Percentiles rank a stretch among this genome's conserved stretches.
Evolutionary conservation across 2,113 vertebrate species (phyloP).

Genomic region (Ceyx cyanopectus): DNA sequence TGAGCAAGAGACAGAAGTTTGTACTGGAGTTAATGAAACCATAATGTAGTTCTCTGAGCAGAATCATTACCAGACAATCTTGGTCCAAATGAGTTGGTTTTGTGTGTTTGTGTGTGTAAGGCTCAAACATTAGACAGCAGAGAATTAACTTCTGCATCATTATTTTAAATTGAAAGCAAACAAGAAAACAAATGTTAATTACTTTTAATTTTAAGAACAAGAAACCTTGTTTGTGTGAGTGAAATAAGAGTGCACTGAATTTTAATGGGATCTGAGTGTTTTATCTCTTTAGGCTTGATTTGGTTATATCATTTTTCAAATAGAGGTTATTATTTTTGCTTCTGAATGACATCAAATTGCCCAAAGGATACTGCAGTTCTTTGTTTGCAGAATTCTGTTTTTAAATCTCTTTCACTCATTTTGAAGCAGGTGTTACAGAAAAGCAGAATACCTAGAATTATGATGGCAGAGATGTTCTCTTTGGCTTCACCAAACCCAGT

Average conservation of each 20-base stretch:
- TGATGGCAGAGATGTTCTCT: background rate
- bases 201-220: slow-evolving; percentile 36
- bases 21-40: slow-evolving; percentile 20
- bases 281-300: background rate
- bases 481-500: background rate
- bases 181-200: slow-evolving; percentile 50
- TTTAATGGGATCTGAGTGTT: background rate
- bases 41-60: background rate
- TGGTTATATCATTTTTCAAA: background rate
- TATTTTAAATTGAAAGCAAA: slow-evolving; percentile 61
- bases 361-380: background rate
- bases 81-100: slow-evolving; percentile 3
- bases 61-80: background rate
- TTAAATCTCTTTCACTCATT: background rate
- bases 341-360: background rate
- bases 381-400: background rate
- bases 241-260: background rate
- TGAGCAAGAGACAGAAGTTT: background rate
- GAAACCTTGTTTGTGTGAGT: background rate
- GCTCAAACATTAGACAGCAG: background rate
- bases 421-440: background rate
- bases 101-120: background rate
- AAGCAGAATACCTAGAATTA: background rate
- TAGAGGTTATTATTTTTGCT: background rate
- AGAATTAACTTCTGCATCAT: slow-evolving; percentile 37